These are phyloP conservation scores for Etheostoma spectabile DNA, from an alignment of 2,113 vertebrate genomes.

Conservation along the genomic window DNA sequence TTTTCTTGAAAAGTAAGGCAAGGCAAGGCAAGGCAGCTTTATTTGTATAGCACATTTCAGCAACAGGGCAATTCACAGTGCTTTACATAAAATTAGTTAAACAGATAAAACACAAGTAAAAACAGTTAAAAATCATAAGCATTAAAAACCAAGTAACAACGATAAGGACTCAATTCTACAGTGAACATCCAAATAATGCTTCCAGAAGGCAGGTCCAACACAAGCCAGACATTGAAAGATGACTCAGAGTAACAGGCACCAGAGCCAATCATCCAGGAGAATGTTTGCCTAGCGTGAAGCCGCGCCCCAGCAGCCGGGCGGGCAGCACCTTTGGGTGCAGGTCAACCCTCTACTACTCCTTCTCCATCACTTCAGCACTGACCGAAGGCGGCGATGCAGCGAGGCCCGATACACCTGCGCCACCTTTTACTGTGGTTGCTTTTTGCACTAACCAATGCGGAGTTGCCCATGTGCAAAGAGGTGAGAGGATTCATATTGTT, in stretches of 20 bases:
- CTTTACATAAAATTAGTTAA: too few species aligned
- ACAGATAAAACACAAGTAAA: too few species aligned
- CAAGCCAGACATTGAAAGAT: background rate
- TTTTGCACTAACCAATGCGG: constrained; percentile 51
- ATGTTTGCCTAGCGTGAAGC: constrained; percentile 11
- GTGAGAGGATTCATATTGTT: constrained; percentile 69
- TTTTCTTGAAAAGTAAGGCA: background rate
- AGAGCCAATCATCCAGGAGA: constrained; percentile 22
- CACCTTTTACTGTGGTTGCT: constrained; percentile 61
- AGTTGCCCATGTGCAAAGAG: constrained; percentile 85
- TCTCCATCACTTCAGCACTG: constrained; percentile 51
- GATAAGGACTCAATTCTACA: background rate
- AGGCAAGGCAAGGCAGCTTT: too few species aligned
- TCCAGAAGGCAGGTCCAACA: background rate
- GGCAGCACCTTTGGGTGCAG: constrained; percentile 58
- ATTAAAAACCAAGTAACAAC: too few species aligned
- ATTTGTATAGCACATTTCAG: too few species aligned
- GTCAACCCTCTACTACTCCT: constrained; percentile 3
- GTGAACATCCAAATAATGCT: background rate
- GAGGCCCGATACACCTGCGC: constrained; percentile 25
- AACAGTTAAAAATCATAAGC: too few species aligned
- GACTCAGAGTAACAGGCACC: background rate
- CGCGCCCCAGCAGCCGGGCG: constrained; percentile 39
- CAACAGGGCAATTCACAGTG: too few species aligned
- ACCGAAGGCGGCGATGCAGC: constrained; percentile 55